Conservation (phyloP, 2,797 vertebrate species). For the Anguilla anguilla region DNA sequence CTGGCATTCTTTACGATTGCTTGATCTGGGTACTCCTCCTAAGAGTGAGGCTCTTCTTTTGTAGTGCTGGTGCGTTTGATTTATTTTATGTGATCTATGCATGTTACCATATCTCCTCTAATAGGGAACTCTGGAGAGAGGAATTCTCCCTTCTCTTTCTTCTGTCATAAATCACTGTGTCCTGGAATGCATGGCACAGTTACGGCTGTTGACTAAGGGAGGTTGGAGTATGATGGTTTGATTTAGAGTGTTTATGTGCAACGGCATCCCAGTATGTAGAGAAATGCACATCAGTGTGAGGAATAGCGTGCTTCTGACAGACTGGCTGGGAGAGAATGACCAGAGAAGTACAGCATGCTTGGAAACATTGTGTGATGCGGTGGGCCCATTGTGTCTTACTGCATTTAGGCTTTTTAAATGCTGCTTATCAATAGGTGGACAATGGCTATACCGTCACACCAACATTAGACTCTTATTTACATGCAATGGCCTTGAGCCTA, state of each 20-base stretch:
- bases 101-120: not conserved
- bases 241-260: conserved; percentile 7
- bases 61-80: not conserved
- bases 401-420: not conserved
- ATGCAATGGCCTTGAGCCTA: not conserved
- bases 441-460: not conserved
- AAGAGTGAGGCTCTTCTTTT: not conserved
- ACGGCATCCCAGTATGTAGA: not conserved
- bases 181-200: not conserved
- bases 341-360: not conserved
- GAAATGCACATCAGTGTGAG: not conserved
- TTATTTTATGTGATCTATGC: conserved; percentile 1
- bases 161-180: conserved; percentile 2
- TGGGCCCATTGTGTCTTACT: not conserved
- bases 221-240: not conserved
- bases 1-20: not conserved
- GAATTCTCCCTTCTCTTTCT: not conserved
- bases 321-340: not conserved
- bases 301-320: not conserved
- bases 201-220: not conserved
- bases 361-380: not conserved
- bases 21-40: not conserved
- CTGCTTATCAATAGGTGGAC: not conserved
- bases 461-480: not conserved
- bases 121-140: not conserved